Conservation (phyloP, 2,888 invertebrate species). For the Spatulosminthurus flaviceps region DNA sequence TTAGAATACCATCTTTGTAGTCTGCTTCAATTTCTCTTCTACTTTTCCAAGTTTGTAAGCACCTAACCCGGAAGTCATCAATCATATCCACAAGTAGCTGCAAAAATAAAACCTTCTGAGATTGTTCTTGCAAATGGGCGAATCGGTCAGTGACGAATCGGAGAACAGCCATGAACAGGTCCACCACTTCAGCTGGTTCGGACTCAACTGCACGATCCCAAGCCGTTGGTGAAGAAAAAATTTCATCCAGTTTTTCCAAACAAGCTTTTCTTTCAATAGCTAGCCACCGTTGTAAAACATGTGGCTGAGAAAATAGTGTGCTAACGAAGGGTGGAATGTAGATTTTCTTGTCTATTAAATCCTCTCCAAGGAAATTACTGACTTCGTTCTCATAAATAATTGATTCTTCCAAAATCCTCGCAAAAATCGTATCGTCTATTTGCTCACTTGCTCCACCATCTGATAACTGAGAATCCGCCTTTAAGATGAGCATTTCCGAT, state of each 20-base stretch:
- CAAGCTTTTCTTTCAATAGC: constrained; percentile 56
- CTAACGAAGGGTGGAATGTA: constrained; percentile 60
- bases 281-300: constrained; percentile 58
- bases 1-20: constrained; percentile 49
- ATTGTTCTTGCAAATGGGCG: constrained; percentile 58
- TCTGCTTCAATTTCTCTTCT: constrained; percentile 50
- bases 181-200: constrained; percentile 61
- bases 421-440: constrained; percentile 56
- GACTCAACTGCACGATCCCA: constrained; percentile 61
- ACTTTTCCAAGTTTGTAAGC: constrained; percentile 61
- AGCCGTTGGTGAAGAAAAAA: constrained; percentile 61
- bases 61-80: constrained; percentile 61
- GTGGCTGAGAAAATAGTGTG: constrained; percentile 60
- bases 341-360: constrained; percentile 47
- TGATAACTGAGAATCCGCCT: constrained; percentile 57
- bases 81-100: constrained; percentile 57
- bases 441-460: constrained; percentile 31
- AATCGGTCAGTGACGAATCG: constrained; percentile 60
- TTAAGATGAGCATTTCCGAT: constrained; percentile 59
- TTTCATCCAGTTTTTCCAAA: constrained; percentile 60
- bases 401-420: constrained; percentile 61
- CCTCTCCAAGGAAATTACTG: constrained; percentile 49
- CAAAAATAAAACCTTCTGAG: constrained; percentile 58
- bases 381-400: constrained; percentile 60
- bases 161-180: constrained; percentile 60